These are phyloP conservation scores for Neopipo cinnamomea DNA, from an alignment of 2,113 vertebrate species.

Conservation along the genomic window DNA sequence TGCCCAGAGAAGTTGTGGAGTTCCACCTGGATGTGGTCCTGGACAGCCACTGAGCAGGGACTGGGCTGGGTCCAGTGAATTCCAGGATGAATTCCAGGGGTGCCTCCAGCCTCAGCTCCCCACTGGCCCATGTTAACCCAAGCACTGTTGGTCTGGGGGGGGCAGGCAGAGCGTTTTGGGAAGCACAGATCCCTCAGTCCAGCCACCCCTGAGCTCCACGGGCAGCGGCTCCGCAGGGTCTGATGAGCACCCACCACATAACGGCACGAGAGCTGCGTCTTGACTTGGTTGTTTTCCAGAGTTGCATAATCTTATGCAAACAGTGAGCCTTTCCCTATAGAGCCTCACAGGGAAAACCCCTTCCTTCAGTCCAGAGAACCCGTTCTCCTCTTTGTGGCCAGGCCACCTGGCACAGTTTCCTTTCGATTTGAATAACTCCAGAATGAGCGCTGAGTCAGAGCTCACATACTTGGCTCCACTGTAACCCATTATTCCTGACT, in stretches of 20 bases:
- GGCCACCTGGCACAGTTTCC: neutral
- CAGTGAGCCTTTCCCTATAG: neutral
- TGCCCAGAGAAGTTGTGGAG: neutral
- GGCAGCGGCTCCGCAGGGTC: neutral
- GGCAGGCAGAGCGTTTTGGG: neutral
- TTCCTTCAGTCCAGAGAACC: neutral
- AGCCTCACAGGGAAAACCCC: neutral
- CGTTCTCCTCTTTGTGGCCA: neutral
- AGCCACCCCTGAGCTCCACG: rapidly evolving
- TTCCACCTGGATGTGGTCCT: neutral
- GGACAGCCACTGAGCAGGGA: neutral
- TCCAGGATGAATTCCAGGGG: neutral
- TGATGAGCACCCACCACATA: rapidly evolving
- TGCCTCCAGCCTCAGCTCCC: neutral
- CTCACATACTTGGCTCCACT: neutral
- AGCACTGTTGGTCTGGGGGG: rapidly evolving
- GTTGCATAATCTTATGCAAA: neutral
- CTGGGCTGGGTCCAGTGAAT: neutral
- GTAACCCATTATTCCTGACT: neutral
- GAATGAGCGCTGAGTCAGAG: neutral
- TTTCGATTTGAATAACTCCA: neutral
- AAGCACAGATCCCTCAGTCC: neutral
- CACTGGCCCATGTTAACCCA: rapidly evolving
- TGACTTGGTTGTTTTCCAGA: neutral
- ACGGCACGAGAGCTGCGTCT: neutral